These are phyloP conservation scores for Drosophila fuyamai DNA, from an alignment of 1,140 invertebrate species.

Conservation along the genomic window DNA sequence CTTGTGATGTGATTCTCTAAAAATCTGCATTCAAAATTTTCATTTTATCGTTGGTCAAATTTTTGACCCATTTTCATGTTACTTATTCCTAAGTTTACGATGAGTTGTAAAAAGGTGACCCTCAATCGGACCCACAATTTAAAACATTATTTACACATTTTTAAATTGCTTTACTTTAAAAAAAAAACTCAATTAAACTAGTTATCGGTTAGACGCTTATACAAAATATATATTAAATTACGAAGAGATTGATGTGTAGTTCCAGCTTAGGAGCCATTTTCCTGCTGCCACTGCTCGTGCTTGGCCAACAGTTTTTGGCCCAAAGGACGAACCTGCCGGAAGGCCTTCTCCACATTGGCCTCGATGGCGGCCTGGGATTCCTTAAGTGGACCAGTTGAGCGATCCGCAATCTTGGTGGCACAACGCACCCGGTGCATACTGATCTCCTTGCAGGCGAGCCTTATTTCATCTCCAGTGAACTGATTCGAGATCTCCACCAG, in stretches of 20 bases:
- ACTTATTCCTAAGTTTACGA: too few relatives aligned
- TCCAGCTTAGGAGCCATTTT: conserved; percentile 62
- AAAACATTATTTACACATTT: too few relatives aligned
- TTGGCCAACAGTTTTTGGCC: conserved; percentile 65
- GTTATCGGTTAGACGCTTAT: too few relatives aligned
- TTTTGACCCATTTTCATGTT: too few relatives aligned
- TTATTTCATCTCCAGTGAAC: conserved; percentile 94
- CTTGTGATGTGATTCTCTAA: too few relatives aligned
- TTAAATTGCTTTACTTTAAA: background rate
- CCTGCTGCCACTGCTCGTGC: conserved; percentile 77
- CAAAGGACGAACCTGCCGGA: conserved; percentile 65
- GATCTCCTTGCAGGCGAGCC: conserved; percentile 94
- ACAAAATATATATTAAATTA: background rate
- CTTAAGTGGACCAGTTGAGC: background rate
- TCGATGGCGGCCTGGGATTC: conserved; percentile 28
- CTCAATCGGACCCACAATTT: too few relatives aligned
- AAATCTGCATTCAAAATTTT: too few relatives aligned
- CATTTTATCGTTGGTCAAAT: too few relatives aligned
- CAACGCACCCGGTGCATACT: conserved; percentile 87
- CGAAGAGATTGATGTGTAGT: background rate
- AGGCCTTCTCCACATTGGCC: conserved; percentile 59
- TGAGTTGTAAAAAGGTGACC: too few relatives aligned
- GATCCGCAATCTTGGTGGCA: conserved; percentile 26
- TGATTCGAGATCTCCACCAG: conserved; percentile 89
- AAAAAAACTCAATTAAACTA: background rate